Conservation (phyloP, 53 echinoderm and acorn worm genomes). For the Glandiceps talaboti region DNA sequence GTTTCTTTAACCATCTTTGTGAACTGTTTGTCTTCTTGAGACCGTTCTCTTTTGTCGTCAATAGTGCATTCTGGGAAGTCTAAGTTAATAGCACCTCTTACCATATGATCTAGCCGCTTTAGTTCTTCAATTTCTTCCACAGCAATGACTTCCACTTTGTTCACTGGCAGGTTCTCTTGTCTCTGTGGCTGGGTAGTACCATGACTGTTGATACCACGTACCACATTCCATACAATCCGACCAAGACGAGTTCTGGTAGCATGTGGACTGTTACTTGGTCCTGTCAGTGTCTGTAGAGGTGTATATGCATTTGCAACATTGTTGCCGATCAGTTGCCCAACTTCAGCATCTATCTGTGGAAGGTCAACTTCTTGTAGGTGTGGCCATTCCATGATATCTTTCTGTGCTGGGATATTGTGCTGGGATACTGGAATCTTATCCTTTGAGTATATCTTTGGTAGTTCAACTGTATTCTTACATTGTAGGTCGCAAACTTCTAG, state of each 20-base stretch:
- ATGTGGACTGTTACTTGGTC: slow-evolving; percentile 26
- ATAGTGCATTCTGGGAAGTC: slow-evolving; percentile 33
- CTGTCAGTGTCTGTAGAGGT: slow-evolving; percentile 25
- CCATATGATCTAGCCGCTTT: slow-evolving; percentile 22
- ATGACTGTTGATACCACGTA: neutral
- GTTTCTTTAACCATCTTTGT: slow-evolving; percentile 32
- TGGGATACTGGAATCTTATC: slow-evolving; percentile 35
- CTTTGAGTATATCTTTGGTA: slow-evolving; percentile 43
- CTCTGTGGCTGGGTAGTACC: too few relatives aligned
- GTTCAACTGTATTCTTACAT: slow-evolving; percentile 11
- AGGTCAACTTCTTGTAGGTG: slow-evolving; percentile 27
- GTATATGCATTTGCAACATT: slow-evolving; percentile 29
- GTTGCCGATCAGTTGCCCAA: slow-evolving; percentile 39
- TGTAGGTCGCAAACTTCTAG: slow-evolving; percentile 15
- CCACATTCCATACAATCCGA: slow-evolving; percentile 15
- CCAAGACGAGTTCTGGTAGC: slow-evolving; percentile 30
- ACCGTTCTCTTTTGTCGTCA: slow-evolving; percentile 18
- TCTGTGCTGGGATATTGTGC: slow-evolving; percentile 28
- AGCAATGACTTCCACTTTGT: slow-evolving; percentile 15
- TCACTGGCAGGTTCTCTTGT: slow-evolving; percentile 5
- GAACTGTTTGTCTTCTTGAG: slow-evolving; percentile 48
- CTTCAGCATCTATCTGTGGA: slow-evolving; percentile 19
- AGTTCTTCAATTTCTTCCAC: slow-evolving; percentile 14
- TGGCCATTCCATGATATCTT: slow-evolving; percentile 25
- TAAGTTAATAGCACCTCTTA: slow-evolving; percentile 24